phyloP scores from a whole-genome alignment of 2,797 vertebrate species.

The Hybognathus amarus region DNA sequence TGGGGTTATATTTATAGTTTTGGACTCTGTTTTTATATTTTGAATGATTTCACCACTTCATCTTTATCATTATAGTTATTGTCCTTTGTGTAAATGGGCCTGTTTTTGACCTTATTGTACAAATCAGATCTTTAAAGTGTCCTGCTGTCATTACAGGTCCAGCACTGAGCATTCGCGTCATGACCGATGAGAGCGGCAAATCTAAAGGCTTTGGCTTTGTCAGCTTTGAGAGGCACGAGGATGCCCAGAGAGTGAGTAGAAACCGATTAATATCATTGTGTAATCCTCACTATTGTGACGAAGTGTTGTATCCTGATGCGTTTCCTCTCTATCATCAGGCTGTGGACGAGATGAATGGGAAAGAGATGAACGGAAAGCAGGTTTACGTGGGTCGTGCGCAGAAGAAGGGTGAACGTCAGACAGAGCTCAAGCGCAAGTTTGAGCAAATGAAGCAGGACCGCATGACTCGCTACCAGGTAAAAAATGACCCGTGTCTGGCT shows the following conservation, averaged over 20 bases:
- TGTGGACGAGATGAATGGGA: conserved; percentile 98
- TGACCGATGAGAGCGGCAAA: conserved; percentile 93
- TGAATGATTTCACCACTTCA: not conserved
- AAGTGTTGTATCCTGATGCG: not conserved
- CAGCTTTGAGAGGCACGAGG: conserved; percentile 97
- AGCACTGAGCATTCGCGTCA: conserved; percentile 94
- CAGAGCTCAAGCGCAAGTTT: conserved; percentile 95
- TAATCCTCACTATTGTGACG: not conserved
- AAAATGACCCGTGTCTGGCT: not conserved
- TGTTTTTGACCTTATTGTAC: not conserved
- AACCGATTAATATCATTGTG: not conserved
- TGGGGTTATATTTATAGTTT: not conserved
- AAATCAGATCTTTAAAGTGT: not conserved
- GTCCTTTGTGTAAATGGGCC: not conserved
- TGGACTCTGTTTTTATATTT: not conserved
- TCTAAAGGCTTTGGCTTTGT: conserved; percentile 97
- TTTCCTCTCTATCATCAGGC: conserved; percentile 76
- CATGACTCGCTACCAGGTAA: conserved; percentile 97
- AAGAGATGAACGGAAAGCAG: conserved; percentile 92
- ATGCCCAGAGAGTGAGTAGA: conserved; percentile 89
- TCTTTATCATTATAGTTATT: not conserved
- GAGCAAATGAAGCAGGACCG: conserved; percentile 99
- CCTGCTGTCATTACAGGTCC: conserved; percentile 75
- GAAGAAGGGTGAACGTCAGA: conserved; percentile 97
- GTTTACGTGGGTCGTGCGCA: conserved; percentile 96